Evolutionary conservation across 2,797 vertebrate genomes (phyloP).

Genomic region (Rhinatrema bivittatum): DNA sequence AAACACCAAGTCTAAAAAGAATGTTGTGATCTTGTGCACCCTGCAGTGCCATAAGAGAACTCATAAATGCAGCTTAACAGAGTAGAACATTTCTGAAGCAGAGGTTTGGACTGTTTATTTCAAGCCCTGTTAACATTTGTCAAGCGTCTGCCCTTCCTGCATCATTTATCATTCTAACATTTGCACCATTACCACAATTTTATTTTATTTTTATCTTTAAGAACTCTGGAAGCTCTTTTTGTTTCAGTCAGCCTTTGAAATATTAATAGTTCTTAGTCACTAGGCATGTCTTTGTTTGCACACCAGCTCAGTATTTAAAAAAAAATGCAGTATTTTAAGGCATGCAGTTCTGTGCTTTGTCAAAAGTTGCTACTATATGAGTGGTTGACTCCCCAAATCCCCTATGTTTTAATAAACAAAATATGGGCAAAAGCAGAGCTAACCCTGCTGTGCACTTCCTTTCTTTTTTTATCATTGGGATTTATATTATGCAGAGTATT

Average conservation of each 20-base stretch:
- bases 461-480: conserved; percentile 5
- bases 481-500: conserved; percentile 13
- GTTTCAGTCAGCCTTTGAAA: too few relatives aligned
- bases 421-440: background rate
- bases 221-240: too few relatives aligned
- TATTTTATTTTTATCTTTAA: too few relatives aligned
- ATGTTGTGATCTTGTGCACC: too few relatives aligned
- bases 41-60: too few relatives aligned
- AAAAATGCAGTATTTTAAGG: conserved; percentile 6
- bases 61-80: too few relatives aligned
- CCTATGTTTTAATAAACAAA: conserved; percentile 12
- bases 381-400: background rate
- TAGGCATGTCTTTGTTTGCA: background rate
- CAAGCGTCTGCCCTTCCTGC: background rate
- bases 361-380: background rate
- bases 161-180: background rate
- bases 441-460: background rate
- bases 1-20: too few relatives aligned
- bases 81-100: too few relatives aligned
- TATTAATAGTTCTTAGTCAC: background rate
- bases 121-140: background rate
- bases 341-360: background rate
- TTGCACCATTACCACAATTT: too few relatives aligned
- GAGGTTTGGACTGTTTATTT: background rate
- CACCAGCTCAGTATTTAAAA: conserved; percentile 2